Evolutionary conservation across 2,888 invertebrate species (phyloP), one percentile per base, ranked within the genome.

Genomic region (Andrena dorsata): DNA sequence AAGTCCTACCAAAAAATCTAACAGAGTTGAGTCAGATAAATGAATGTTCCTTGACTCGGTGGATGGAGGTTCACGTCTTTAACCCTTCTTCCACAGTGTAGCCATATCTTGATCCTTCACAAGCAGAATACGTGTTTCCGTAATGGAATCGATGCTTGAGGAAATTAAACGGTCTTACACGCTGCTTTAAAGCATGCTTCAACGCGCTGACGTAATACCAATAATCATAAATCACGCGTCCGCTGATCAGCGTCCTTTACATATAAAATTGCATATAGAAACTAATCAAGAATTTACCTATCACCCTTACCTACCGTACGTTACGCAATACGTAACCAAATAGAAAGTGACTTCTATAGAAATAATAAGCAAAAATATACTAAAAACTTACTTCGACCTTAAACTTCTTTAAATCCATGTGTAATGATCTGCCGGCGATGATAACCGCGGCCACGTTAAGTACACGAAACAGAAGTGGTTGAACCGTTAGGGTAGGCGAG

Each of bases 381-480:
- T 13, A 13, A 4, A 41, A 41, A 41, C 1, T 13, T 13, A 13
- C 41, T 4, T 41, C 16, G 16, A 41, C 0, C 3, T 41, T 0
- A 5, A 13, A 16, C 41, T 16, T 16, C 41, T 41, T 5, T 41
- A 13, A 41, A 41, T 16, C 16, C 41, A 4, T 0, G 41, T 20
- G 69, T 56, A 16, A 35, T n/a, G 56, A 41, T 41, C 8, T 10
- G 56, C 20, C 20, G 30, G 35, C 13, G 28, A 20, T 23, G 28
- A 28, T 47, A 66, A 82, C 56, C 47, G 47, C 66, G 32, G 60
- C 75, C 60, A 47, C 20, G 32, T 47, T 60, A 68, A 68, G 49
- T 53, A 73, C 41, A 41, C 58, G 35, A 35, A 68, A 60, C 23
- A 41, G 58, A 51, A 61, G 23, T 47, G 60, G 49, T 32, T 2